Base-by-base conservation (phyloP, 2,888 invertebrate genomes). In the Conistra vaccinii region DNA sequence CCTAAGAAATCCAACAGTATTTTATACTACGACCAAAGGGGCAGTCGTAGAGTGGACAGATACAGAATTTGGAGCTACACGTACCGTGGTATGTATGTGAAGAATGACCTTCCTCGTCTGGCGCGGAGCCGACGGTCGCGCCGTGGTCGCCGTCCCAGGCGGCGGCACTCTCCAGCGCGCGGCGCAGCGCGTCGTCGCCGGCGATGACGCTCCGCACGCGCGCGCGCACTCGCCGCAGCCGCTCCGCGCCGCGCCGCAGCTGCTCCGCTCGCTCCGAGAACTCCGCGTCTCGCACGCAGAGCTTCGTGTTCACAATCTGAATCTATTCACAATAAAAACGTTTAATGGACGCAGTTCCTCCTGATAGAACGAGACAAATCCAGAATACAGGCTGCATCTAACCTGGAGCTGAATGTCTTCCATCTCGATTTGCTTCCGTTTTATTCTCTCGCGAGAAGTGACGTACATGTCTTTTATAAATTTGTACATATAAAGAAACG, bases 351-450 rank as follows among this genome's bases (percentile, higher is more conserved):
- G 42, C n/a, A 45, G 5, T 51, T 55, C 9, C 20, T 26, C 9
- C 1, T 14, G 12, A 14, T 45, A 20, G 20, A 9, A 53, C 23
- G 10, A 63, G 6, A 32, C 20, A 17, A 60, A 26, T 55, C 35
- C 3, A 61, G 48, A 55, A 67, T 53, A 51, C 23, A 29, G 60
- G 23, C 48, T 35, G n/a, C 58, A 60, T 69, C 78, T 82, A 78
- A 96, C 95, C 94, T 96, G 95, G 57, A 95, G 87, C 78, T 93
- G 90, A 83, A 96, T 91, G 58, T 96, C 96, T 80, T 95, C 94
- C 63, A 94, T 86, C 85, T 95, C 93, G 26, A 86, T 90, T 88
- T 92, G 90, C 80, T 93, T 94, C 69, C 86, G 85, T 79, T 90
- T 92, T 78, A 93, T 89, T 69, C 92, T 88, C 76, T 95, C 92